Percentiles rank a stretch among this genome's conserved stretches.
phyloP scores from a whole-genome alignment of 2,797 vertebrate genomes.

The Podargus strigoides region DNA sequence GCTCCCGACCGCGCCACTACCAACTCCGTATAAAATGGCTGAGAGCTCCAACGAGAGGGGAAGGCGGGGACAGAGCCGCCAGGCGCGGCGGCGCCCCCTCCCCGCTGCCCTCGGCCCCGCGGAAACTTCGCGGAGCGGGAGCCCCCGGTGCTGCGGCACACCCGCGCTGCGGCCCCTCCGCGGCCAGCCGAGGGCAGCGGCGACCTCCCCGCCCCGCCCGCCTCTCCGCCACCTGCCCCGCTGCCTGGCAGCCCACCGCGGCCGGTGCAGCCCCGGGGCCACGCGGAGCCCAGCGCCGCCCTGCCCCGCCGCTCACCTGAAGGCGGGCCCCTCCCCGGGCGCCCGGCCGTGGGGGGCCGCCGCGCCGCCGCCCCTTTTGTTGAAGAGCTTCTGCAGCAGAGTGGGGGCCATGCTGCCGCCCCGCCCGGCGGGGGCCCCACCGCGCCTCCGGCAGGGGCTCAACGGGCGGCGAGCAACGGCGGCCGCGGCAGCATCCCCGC shows the following conservation, averaged over 20 bases:
- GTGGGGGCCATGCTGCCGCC: slow-evolving; percentile 63
- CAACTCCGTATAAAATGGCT: not conserved
- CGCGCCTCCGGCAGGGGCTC: not conserved
- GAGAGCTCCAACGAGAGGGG: not conserved
- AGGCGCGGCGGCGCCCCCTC: not conserved
- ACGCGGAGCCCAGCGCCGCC: not conserved
- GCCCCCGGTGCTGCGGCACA: not conserved
- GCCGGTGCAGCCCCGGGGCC: not conserved
- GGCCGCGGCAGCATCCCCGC: not conserved
- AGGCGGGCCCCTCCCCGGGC: slow-evolving; percentile 63
- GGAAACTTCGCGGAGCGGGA: not conserved
- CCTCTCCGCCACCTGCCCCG: not conserved
- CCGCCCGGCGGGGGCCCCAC: not conserved
- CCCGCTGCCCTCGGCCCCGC: not conserved
- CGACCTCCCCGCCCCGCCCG: too few relatives aligned
- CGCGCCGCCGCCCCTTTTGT: slow-evolving; percentile 69
- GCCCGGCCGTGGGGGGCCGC: not conserved
- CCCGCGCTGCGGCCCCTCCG: not conserved
- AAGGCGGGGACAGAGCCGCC: not conserved
- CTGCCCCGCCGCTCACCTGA: slow-evolving; percentile 65
- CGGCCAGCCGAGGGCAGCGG: not conserved
- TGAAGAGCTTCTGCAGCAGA: slow-evolving; percentile 83
- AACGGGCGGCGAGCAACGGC: slow-evolving; percentile 10
- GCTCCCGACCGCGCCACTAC: not conserved
- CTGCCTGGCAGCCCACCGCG: not conserved